Conservation (phyloP, 2,888 invertebrate species). For the Andrena bicolor region DNA sequence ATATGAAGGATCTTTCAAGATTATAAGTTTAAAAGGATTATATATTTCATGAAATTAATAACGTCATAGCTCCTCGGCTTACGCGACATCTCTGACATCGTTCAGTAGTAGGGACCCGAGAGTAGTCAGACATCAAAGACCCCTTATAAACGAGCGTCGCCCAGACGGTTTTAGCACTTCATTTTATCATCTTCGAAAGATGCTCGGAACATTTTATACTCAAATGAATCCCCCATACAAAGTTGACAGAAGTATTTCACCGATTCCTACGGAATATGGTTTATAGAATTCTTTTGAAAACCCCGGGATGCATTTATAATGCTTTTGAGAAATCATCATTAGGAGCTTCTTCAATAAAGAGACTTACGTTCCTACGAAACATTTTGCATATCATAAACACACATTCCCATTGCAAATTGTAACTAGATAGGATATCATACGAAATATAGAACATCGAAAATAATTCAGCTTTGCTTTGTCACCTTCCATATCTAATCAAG, state of each 20-base stretch:
- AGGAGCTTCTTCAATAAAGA: not conserved
- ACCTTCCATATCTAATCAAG: no score
- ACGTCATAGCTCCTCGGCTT: not conserved
- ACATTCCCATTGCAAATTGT: no score
- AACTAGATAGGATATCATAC: no score
- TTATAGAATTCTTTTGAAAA: not conserved
- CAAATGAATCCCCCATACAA: not conserved
- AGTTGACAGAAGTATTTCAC: not conserved
- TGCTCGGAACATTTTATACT: constrained; percentile 4
- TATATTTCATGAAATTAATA: no score
- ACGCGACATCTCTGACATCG: not conserved
- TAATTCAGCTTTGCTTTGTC: no score
- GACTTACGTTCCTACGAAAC: not conserved
- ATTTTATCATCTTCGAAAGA: constrained; percentile 29
- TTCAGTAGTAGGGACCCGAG: constrained; percentile 40
- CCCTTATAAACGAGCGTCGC: constrained; percentile 48
- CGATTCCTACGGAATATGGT: not conserved
- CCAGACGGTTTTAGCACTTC: constrained; percentile 21
- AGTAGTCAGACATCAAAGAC: constrained; percentile 51
- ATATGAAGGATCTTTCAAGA: no score
- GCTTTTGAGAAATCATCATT: not conserved
- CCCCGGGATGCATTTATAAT: not conserved
- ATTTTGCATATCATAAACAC: no score
- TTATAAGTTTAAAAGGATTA: no score
- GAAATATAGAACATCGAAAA: no score